Conservation (phyloP, 2,113 vertebrate genomes). For the Brachypodius melanocephalos region DNA sequence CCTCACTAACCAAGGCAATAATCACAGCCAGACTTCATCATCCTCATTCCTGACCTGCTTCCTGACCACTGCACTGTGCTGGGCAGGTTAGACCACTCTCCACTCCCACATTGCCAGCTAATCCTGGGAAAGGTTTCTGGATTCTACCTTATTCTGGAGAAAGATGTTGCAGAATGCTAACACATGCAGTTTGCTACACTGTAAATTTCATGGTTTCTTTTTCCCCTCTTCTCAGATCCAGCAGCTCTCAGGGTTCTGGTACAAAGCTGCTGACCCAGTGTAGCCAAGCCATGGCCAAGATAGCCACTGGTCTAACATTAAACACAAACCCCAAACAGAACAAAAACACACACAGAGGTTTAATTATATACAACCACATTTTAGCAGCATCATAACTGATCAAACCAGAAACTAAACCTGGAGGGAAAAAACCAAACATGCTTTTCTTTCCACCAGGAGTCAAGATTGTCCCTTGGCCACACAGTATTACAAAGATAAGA, state of each 20-base stretch:
- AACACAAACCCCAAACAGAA: neutral
- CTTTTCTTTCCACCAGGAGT: neutral
- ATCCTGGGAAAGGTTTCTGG: neutral
- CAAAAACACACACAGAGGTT: neutral
- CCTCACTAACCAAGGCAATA: neutral
- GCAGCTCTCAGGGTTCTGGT: neutral
- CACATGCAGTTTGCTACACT: neutral
- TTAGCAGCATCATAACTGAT: neutral
- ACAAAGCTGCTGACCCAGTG: neutral
- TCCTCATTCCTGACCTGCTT: neutral
- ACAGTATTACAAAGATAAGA: neutral
- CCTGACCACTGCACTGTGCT: neutral
- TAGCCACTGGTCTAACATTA: neutral
- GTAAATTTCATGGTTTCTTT: neutral
- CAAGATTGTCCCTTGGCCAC: neutral
- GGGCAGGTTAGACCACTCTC: neutral
- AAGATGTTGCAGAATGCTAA: neutral
- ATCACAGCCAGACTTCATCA: neutral
- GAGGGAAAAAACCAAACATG: fast-evolving
- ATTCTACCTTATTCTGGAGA: neutral
- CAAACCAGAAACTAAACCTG: neutral
- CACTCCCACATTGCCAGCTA: neutral
- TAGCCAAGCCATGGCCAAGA: neutral
- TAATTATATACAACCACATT: neutral
- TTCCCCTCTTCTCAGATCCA: neutral